Evolutionary conservation across 2,113 vertebrate species (phyloP), one percentile per base, ranked within the genome.

Genomic region (Hymenochirus boettgeri): DNA sequence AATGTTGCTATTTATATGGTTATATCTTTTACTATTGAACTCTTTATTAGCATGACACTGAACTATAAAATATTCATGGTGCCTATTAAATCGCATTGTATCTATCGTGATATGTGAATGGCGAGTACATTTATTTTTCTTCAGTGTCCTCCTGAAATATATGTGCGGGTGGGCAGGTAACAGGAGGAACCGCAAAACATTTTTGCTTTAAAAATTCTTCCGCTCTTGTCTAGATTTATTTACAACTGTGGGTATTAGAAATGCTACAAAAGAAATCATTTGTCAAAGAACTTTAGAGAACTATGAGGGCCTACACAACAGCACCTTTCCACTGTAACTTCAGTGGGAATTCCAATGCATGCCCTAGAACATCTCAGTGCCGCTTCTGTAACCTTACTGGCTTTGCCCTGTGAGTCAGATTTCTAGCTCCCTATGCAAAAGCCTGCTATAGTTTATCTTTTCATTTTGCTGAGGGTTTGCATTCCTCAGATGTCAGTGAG

Each of bases 181-280:
- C 58, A 54, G 24, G 29, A 66, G 37, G 50, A 46, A 57, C 63
- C 58, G 63, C 58, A 54, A 66, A 58, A 51, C 51, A 58, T 67
- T 67, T 67, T 47, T 39, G 55, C 59, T 67, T 52, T 51, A 67
- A 58, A 46, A 23, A 18, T 39, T 45, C 46, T 55, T 67, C 55
- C 56, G 64, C 64, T 58, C 55, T 67, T 5, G 11, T 27, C 56
- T 39, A 29, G 55, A 39, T 59, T 50, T 12, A 58, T 45, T 67
- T 51, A 58, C 46, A 50, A 58, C 26, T 58, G 29, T 58, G 22
- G 56, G 47, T 50, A 55, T 58, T 39, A 51, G 37, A 42, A 67
- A 67, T 58, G n/a, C 55, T 59, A 55, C 29, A 51, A 59, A 59
- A 67, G 35, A 59, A 67, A 57, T 33, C 19, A 57, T 51, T 58